Evolutionary conservation across 1,140 invertebrate species (phyloP), one percentile per base, ranked within the genome.

Genomic region (Rhopalosiphum padi): DNA sequence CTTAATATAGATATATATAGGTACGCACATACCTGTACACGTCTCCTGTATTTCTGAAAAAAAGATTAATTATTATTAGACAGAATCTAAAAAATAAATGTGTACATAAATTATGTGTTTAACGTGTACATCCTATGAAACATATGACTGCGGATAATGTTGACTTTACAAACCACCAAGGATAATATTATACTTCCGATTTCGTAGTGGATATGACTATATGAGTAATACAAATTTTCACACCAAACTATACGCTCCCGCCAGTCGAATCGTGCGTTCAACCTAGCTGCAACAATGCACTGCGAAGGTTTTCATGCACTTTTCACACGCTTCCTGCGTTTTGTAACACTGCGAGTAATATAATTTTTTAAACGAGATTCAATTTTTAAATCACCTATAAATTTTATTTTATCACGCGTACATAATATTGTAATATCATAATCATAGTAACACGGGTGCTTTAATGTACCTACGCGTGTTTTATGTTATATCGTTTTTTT

Each of bases 281-380:
- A 86, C 85, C 60, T 18, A 51, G 48, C 48, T n/a, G 60, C 60
- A n/a, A 0, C 85, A n/a, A 25, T n/a, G 9, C 23, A 46, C 9
- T 86, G 85, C 85, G 85, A 86, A 86, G 41, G 85, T 43, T 86
- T 86, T 86, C 85, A 86, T 86, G 85, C 85, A 86, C 1, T 86
- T 86, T 86, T 86, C 85, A 86, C 85, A 86, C 85, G 25, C 15
- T 86, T 86, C 85, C 85, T 46, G 43, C 5, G 25, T 86, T 86
- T 86, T 46, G 85, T 46, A 86, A 86, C 15, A n/a, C 60, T 77
- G n/a, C 11, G 5, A 35, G 18, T 18, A 18, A 77, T 18, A n/a
- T n/a, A 77, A 77, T 77, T 77, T 15, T 77, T 77, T n/a, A 7
- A n/a, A 77, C 30, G 15, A n/a, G 11, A 68, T 68, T 68, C 30